phyloP scores from a whole-genome alignment of 2,888 invertebrate genomes.

The Cephus nigrinus region DNA sequence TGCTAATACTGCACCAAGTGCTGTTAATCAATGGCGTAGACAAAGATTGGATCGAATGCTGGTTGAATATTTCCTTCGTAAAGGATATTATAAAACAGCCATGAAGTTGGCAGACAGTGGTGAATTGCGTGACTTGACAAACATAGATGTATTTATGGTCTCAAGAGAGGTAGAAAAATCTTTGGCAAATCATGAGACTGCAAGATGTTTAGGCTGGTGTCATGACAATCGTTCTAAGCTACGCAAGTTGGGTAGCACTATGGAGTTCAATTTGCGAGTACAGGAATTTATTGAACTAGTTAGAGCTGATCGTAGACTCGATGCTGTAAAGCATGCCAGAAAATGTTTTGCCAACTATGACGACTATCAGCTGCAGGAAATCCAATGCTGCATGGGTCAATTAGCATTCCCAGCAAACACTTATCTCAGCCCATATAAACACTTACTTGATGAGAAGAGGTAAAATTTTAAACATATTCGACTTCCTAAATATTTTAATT shows the following conservation, averaged over 20 bases:
- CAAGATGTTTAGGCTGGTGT: slow-evolving; percentile 94
- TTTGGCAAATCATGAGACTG: slow-evolving; percentile 82
- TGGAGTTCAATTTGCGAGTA: slow-evolving; percentile 94
- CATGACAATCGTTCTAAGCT: slow-evolving; percentile 96
- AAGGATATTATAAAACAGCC: slow-evolving; percentile 96
- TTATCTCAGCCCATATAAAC: slow-evolving; percentile 74
- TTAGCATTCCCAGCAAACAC: slow-evolving; percentile 91
- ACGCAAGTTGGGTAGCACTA: slow-evolving; percentile 90
- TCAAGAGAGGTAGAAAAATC: slow-evolving; percentile 90
- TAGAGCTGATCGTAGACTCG: slow-evolving; percentile 84
- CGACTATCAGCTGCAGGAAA: slow-evolving; percentile 86
- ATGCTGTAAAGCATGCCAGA: slow-evolving; percentile 94
- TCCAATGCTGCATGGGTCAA: slow-evolving; percentile 95
- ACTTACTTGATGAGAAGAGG: slow-evolving; percentile 74
- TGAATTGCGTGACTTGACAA: slow-evolving; percentile 87
- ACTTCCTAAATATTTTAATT: background rate
- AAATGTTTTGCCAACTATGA: slow-evolving; percentile 91
- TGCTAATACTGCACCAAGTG: slow-evolving; percentile 68
- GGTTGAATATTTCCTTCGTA: slow-evolving; percentile 94
- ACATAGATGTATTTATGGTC: slow-evolving; percentile 88
- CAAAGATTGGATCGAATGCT: slow-evolving; percentile 94
- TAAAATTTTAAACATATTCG: slow-evolving; percentile 20
- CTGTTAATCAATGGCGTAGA: slow-evolving; percentile 83
- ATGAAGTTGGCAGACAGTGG: slow-evolving; percentile 86
- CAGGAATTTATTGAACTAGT: slow-evolving; percentile 97